Evolutionary conservation across 2,113 vertebrate genomes (phyloP).

Genomic region (Rostratula benghalensis): DNA sequence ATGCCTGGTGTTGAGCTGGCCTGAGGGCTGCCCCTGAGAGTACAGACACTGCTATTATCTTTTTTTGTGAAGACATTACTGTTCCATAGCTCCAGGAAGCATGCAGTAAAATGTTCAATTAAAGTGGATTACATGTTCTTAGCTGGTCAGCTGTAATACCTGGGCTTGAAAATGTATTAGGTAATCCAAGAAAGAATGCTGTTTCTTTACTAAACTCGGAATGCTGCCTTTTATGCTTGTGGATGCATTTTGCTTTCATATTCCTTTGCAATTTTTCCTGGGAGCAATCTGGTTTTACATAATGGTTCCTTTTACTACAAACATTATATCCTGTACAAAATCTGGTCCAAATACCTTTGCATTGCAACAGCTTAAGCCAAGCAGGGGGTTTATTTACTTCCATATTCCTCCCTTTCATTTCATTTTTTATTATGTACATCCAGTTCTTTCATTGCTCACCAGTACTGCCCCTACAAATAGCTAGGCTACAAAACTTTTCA

Average conservation of each 20-base stretch:
- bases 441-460: background rate
- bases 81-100: constrained; percentile 18
- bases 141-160: constrained; percentile 36
- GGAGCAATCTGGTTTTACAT: background rate
- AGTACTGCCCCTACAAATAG: background rate
- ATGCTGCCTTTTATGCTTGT: background rate
- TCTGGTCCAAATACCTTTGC: background rate
- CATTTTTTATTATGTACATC: background rate
- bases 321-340: background rate
- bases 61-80: constrained; percentile 16
- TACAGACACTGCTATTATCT: constrained; percentile 24
- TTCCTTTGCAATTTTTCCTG: constrained; percentile 9
- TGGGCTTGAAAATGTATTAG: constrained; percentile 1
- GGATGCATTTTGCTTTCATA: constrained; percentile 4
- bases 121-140: constrained; percentile 45
- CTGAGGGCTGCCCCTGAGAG: constrained; percentile 37
- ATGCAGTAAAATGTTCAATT: constrained; percentile 42
- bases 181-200: background rate
- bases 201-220: background rate
- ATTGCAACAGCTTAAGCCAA: background rate
- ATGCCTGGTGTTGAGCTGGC: constrained; percentile 1
- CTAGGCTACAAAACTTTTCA: background rate
- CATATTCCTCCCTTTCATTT: background rate
- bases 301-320: background rate
- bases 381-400: background rate